These are phyloP conservation scores for Apocrypta bakeri DNA, from an alignment of 1,140 invertebrate species.

Conservation along the genomic window DNA sequence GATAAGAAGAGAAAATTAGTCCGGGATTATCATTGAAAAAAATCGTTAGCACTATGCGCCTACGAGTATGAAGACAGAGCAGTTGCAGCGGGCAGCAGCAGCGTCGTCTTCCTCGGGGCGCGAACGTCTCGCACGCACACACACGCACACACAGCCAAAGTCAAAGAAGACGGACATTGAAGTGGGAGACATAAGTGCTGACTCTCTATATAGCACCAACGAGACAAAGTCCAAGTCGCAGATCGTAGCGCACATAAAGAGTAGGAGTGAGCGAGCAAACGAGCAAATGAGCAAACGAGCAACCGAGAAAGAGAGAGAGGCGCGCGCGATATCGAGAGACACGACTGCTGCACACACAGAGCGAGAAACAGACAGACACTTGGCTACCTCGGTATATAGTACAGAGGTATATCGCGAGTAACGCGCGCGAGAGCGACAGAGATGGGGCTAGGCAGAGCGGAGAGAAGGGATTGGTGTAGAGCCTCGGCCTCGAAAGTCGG, in stretches of 20 bases:
- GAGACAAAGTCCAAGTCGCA: not conserved
- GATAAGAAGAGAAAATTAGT: not conserved
- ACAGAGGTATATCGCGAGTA: not conserved
- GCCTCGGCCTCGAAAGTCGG: conserved; percentile 37
- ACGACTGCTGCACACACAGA: not conserved
- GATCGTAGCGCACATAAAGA: conserved; percentile 11
- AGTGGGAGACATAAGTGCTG: not conserved
- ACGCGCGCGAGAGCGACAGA: not conserved
- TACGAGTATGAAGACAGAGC: not conserved
- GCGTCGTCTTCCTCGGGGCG: not conserved
- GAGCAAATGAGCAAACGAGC: conserved; percentile 19
- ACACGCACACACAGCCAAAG: not conserved
- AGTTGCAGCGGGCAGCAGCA: not conserved
- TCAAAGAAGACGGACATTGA: not conserved
- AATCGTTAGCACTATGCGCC: not conserved
- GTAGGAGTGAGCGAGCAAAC: not conserved
- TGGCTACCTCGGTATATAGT: not conserved
- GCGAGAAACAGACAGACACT: conserved; percentile 18
- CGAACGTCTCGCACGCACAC: not conserved
- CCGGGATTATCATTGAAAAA: not conserved
- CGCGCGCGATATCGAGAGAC: not conserved
- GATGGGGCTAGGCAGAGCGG: not conserved
- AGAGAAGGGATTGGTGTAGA: conserved; percentile 9
- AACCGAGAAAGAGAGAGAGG: conserved; percentile 18
- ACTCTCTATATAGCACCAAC: not conserved